Conservation (phyloP, 2,797 vertebrate genomes). For the Notamacropus eugenii region DNA sequence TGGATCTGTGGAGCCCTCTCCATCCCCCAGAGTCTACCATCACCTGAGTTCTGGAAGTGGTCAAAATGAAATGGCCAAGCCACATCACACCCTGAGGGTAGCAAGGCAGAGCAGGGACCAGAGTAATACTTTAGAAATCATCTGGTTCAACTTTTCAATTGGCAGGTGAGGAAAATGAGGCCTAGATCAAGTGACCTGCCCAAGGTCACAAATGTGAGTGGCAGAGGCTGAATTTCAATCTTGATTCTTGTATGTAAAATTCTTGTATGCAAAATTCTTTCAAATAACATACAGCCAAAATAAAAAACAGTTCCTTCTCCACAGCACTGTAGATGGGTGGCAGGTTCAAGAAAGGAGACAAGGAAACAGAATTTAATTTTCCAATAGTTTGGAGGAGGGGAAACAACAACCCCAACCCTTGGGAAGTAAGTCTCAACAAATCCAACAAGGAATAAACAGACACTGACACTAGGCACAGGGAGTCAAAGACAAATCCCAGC, state of each 20-base stretch:
- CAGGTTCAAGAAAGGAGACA: not conserved
- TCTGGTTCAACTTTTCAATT: not conserved
- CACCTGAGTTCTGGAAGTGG: not conserved
- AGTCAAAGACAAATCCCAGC: not conserved
- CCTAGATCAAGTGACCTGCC: not conserved
- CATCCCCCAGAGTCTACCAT: not conserved
- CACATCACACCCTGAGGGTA: not conserved
- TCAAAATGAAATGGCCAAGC: not conserved
- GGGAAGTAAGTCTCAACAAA: not conserved
- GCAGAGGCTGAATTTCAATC: not conserved
- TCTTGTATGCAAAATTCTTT: not conserved
- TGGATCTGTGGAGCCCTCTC: not conserved
- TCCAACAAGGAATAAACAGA: not conserved
- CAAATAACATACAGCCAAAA: not conserved
- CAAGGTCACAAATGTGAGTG: not conserved
- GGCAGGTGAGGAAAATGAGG: not conserved
- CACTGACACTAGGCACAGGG: rapidly evolving
- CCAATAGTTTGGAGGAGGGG: not conserved
- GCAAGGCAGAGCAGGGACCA: not conserved
- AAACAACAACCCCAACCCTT: not conserved
- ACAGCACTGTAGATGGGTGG: not conserved
- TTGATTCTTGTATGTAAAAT: not conserved
- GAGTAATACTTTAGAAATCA: not conserved
- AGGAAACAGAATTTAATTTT: not conserved
- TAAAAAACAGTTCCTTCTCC: not conserved